A percentile compares a stretch with the other conserved stretches of the same genome.
These are phyloP conservation scores for Corynorhinus townsendii DNA, from an alignment of 2,113 vertebrate genomes.

Conservation along the genomic window DNA sequence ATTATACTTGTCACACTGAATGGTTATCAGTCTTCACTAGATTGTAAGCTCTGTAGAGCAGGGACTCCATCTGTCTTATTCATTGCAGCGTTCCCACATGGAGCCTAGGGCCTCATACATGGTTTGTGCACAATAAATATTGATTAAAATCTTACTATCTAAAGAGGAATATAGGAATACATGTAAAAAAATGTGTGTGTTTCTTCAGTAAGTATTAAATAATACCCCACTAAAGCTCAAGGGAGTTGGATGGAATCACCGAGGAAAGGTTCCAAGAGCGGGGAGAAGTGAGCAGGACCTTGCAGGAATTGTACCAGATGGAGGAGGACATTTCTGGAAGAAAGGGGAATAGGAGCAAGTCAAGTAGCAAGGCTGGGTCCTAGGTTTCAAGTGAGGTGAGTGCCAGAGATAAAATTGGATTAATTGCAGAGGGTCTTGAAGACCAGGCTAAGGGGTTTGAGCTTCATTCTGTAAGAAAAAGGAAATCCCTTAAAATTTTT, in stretches of 20 bases:
- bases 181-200: neutral
- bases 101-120: neutral
- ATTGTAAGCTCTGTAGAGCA: neutral
- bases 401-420: neutral
- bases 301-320: neutral
- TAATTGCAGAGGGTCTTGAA: neutral
- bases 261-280: neutral
- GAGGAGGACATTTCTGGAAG: neutral
- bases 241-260: neutral
- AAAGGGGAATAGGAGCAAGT: neutral
- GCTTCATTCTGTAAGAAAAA: neutral
- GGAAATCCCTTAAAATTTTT: neutral
- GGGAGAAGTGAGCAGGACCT: neutral
- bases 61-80: neutral
- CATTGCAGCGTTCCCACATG: neutral
- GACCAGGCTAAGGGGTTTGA: neutral
- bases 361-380: neutral
- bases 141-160: neutral
- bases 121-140: neutral
- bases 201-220: neutral
- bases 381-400: neutral
- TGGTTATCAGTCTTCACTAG: neutral
- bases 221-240: neutral
- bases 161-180: slow-evolving; percentile 4
- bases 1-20: neutral